phyloP scores from a whole-genome alignment of 2,113 vertebrate genomes.

The Archocentrus centrarchus region DNA sequence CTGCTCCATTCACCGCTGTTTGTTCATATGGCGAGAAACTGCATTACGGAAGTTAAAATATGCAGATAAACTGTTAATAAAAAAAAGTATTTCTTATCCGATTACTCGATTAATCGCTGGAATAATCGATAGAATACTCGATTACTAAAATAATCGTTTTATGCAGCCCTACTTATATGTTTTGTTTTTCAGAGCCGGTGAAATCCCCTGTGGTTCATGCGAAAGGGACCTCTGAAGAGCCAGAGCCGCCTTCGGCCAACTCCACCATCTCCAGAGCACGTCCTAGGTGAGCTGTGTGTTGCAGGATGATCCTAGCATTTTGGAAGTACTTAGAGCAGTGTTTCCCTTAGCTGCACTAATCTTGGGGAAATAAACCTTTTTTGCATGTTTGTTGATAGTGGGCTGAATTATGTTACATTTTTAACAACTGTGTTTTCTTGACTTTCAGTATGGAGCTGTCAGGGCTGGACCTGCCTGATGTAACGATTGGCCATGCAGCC shows the following conservation, averaged over 20 bases:
- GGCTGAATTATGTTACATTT: not conserved
- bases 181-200: conserved; percentile 68
- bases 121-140: no score
- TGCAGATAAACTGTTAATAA: no score
- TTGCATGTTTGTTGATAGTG: not conserved
- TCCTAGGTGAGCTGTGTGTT: conserved; percentile 57
- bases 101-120: no score
- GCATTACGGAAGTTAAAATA: no score
- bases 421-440: conserved; percentile 2
- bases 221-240: conserved; percentile 8
- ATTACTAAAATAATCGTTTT: no score
- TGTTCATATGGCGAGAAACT: no score
- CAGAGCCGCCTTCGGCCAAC: conserved; percentile 24
- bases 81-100: no score
- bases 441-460: conserved; percentile 71
- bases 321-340: not conserved
- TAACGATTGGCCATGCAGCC: conserved; percentile 56
- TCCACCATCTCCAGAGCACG: conserved; percentile 26
- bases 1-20: no score
- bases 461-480: conserved; percentile 73
- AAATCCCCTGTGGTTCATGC: conserved; percentile 71
- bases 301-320: not conserved
- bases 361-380: not conserved
- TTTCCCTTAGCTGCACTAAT: not conserved
- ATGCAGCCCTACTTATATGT: no score